These are phyloP conservation scores for Choristoneura fumiferana DNA, from an alignment of 1,140 invertebrate species.

Conservation along the genomic window DNA sequence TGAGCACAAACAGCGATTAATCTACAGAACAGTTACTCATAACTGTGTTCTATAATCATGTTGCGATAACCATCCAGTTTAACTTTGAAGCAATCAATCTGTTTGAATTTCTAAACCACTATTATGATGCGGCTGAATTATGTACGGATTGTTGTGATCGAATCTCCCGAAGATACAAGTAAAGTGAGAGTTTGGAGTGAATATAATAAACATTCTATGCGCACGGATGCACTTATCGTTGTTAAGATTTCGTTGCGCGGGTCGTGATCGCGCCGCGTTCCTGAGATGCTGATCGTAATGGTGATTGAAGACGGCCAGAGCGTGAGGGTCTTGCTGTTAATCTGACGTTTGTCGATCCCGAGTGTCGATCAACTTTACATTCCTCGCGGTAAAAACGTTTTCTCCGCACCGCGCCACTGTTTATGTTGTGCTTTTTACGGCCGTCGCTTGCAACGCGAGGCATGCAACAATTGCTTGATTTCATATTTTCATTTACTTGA, in stretches of 20 bases:
- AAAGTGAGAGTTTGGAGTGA: background rate
- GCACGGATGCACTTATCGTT: too few species aligned
- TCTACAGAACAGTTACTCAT: background rate
- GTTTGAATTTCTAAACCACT: slow-evolving; percentile 8
- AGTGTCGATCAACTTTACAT: slow-evolving; percentile 3
- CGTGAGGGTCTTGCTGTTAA: background rate
- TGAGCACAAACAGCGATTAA: slow-evolving; percentile 3
- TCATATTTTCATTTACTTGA: slow-evolving; percentile 23
- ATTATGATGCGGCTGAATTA: slow-evolving; percentile 3
- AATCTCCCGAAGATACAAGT: too few species aligned
- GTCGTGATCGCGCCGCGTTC: too few species aligned
- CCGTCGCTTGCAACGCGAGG: background rate
- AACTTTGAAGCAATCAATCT: slow-evolving; percentile 6
- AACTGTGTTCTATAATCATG: slow-evolving; percentile 6
- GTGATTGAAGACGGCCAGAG: too few species aligned
- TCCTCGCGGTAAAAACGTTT: slow-evolving; percentile 13
- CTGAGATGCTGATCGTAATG: too few species aligned
- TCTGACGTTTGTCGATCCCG: background rate
- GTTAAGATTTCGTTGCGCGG: too few species aligned
- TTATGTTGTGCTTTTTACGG: slow-evolving; percentile 16
- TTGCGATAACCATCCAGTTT: slow-evolving; percentile 1
- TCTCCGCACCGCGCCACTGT: slow-evolving; percentile 10
- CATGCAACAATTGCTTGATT: slow-evolving; percentile 21
- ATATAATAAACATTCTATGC: slow-evolving; percentile 1
- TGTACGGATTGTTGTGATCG: slow-evolving; percentile 1